Conservation (phyloP, 2,797 vertebrate genomes). For the Glyptemys insculpta region DNA sequence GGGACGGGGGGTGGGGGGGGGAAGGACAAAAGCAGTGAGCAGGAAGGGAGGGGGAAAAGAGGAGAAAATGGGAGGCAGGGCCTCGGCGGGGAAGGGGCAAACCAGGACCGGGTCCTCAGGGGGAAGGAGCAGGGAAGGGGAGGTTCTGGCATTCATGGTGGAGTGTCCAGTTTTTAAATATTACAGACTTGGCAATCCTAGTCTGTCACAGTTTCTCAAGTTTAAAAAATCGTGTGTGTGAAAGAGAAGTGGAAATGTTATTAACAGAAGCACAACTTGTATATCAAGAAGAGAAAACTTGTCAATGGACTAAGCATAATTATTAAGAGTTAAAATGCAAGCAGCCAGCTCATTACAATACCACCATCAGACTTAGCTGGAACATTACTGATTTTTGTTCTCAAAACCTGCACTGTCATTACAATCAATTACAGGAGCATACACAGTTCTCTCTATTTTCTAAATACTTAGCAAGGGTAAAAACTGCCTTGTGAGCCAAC, state of each 20-base stretch:
- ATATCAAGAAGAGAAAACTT: not conserved
- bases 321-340: not conserved
- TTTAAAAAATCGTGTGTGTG: not conserved
- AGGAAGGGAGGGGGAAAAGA: no score
- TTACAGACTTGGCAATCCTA: no score
- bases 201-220: not conserved
- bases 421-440: not conserved
- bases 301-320: not conserved
- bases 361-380: not conserved
- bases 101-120: no score
- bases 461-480: not conserved
- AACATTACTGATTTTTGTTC: not conserved
- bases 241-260: not conserved
- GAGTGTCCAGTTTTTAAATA: no score
- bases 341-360: not conserved
- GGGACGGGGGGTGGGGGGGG: no score
- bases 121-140: no score
- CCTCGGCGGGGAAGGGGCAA: no score
- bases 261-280: not conserved
- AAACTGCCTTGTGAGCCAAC: not conserved
- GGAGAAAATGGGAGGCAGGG: no score
- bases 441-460: not conserved
- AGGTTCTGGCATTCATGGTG: no score
- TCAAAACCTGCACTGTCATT: fast-evolving
- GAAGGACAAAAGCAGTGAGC: no score